Conservation (phyloP, 1,140 invertebrate genomes). For the Calephelis nemesis region DNA sequence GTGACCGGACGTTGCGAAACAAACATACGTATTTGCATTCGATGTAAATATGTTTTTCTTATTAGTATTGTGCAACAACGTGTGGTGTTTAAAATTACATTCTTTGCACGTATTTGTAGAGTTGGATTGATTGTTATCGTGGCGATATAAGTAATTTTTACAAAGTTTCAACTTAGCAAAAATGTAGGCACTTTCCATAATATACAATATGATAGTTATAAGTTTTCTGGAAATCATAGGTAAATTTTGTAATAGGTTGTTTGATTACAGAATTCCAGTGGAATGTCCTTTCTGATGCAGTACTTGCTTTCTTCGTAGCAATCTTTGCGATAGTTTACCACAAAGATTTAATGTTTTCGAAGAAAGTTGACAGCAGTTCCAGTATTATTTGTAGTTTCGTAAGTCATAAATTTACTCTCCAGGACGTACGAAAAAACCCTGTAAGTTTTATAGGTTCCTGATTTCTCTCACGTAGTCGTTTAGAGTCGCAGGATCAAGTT, state of each 20-base stretch:
- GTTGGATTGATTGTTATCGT: conserved; percentile 29
- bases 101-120: conserved; percentile 34
- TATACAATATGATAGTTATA: not conserved
- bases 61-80: conserved; percentile 4
- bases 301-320: conserved; percentile 10
- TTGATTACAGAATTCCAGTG: conserved; percentile 1
- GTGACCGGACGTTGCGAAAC: too few relatives aligned
- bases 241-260: not conserved
- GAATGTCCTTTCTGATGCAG: not conserved
- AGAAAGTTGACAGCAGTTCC: conserved; percentile 14
- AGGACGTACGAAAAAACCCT: conserved; percentile 17
- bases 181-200: conserved; percentile 20
- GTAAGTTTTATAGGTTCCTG: not conserved
- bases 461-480: conserved; percentile 19
- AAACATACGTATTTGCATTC: too few relatives aligned
- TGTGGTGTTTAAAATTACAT: conserved; percentile 32
- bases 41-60: too few relatives aligned
- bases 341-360: not conserved
- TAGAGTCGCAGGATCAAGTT: conserved; percentile 24
- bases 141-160: conserved; percentile 38
- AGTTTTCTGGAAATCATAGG: conserved; percentile 7
- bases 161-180: conserved; percentile 34
- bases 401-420: conserved; percentile 20
- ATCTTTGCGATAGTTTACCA: not conserved
- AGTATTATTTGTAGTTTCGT: conserved; percentile 17